A percentile compares a stretch with the other conserved stretches of the same genome.
phyloP scores from a whole-genome alignment of 2,888 invertebrate species.

The Heliconius aoede region DNA sequence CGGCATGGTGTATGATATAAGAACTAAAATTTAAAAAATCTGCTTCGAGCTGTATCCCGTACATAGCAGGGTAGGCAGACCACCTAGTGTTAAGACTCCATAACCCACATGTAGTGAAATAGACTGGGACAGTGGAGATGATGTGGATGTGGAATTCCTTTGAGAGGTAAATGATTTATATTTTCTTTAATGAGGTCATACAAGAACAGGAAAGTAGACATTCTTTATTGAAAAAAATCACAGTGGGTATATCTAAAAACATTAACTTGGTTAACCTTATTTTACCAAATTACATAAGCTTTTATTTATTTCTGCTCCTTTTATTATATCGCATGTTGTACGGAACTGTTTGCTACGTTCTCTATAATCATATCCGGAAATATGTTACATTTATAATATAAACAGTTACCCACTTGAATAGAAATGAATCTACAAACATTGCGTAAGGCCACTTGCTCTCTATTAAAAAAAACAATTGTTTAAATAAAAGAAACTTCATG shows the following conservation, averaged over 20 bases:
- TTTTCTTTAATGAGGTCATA: background rate
- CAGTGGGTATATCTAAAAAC: too few species aligned
- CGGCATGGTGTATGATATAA: background rate
- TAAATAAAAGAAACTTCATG: too few species aligned
- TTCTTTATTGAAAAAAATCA: background rate
- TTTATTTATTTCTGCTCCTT: background rate
- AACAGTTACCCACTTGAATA: background rate
- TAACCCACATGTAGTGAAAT: too few species aligned
- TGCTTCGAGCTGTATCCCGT: too few species aligned
- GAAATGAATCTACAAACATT: background rate
- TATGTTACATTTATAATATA: background rate
- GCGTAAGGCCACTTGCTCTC: background rate
- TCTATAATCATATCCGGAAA: background rate
- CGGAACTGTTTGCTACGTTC: background rate
- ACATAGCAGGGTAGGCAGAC: too few species aligned
- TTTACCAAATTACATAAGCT: too few species aligned
- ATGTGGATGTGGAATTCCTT: background rate
- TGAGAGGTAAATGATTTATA: background rate
- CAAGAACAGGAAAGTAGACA: background rate
- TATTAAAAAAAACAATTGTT: too few species aligned
- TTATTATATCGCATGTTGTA: constrained; percentile 1
- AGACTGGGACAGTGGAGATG: too few species aligned
- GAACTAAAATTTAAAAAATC: background rate
- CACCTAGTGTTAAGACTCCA: too few species aligned
- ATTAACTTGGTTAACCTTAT: too few species aligned